Percentiles rank a stretch among this genome's conserved stretches.
These are phyloP conservation scores for Volucella inanis DNA, from an alignment of 2,888 invertebrate species.

Conservation along the genomic window DNA sequence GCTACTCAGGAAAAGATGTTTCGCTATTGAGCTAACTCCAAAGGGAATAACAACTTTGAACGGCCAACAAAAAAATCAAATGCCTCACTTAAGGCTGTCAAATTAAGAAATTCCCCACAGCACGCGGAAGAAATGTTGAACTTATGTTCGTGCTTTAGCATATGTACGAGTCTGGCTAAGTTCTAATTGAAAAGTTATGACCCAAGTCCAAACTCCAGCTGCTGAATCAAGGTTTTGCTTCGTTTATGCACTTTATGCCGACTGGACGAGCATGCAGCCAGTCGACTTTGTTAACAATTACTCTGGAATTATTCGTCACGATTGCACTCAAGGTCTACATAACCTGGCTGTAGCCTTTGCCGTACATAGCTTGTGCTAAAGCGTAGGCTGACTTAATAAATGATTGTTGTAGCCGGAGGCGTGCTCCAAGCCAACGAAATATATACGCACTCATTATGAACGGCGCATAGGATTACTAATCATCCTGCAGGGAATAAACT, in stretches of 20 bases:
- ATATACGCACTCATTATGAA: slow-evolving; percentile 69
- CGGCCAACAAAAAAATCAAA: slow-evolving; percentile 33
- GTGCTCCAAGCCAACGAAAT: slow-evolving; percentile 53
- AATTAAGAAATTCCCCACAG: slow-evolving; percentile 73
- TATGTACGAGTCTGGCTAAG: slow-evolving; percentile 2
- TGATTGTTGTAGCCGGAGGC: slow-evolving; percentile 60
- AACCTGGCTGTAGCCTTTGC: slow-evolving; percentile 44
- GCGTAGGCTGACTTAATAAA: slow-evolving; percentile 52
- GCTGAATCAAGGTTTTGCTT: slow-evolving; percentile 55
- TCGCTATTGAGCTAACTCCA: slow-evolving; percentile 13
- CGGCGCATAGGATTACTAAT: slow-evolving; percentile 73
- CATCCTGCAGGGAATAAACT: slow-evolving; percentile 72
- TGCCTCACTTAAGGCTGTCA: slow-evolving; percentile 73
- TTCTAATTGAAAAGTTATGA: slow-evolving; percentile 75
- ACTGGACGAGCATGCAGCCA: neutral
- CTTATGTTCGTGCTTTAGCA: slow-evolving; percentile 3
- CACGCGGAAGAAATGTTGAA: slow-evolving; percentile 68
- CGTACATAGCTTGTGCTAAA: slow-evolving; percentile 4
- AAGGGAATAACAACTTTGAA: neutral
- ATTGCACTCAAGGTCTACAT: slow-evolving; percentile 67
- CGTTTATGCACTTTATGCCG: neutral
- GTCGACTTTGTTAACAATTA: slow-evolving; percentile 66
- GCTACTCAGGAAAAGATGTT: slow-evolving; percentile 19
- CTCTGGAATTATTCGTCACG: slow-evolving; percentile 67
- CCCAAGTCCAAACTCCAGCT: slow-evolving; percentile 65